Conservation (phyloP, 2,113 vertebrate species). For the Ovis canadensis region DNA sequence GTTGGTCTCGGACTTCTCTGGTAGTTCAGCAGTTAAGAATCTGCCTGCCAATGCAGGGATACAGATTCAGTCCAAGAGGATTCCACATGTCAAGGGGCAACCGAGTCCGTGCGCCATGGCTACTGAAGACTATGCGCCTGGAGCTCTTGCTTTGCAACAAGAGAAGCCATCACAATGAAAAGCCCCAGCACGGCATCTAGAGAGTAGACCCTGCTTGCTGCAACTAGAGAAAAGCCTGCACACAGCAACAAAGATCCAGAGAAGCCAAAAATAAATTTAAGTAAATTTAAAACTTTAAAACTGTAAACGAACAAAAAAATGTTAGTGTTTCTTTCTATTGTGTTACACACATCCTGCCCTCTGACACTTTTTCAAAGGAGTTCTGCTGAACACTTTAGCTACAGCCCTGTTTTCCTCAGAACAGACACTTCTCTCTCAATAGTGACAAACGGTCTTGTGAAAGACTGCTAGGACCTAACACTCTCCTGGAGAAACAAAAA, state of each 20-base stretch:
- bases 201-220: not conserved
- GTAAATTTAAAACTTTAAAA: not conserved
- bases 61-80: not conserved
- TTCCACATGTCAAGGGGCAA: not conserved
- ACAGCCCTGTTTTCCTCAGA: slow-evolving; percentile 39
- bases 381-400: slow-evolving; percentile 7
- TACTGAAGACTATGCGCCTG: not conserved
- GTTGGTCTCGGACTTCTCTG: not conserved
- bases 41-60: not conserved
- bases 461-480: not conserved
- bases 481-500: slow-evolving; percentile 13
- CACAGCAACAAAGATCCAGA: not conserved
- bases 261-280: not conserved
- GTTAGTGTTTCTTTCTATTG: not conserved
- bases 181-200: not conserved
- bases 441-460: slow-evolving; percentile 13
- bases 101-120: not conserved
- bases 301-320: not conserved
- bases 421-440: slow-evolving; percentile 20
- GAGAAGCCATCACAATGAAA: not conserved
- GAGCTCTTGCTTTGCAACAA: not conserved
- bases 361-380: not conserved
- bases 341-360: not conserved
- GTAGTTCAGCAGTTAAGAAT: not conserved
- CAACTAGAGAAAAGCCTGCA: not conserved